phyloP scores from a whole-genome alignment of 2,113 vertebrate genomes.

The Castor canadensis region DNA sequence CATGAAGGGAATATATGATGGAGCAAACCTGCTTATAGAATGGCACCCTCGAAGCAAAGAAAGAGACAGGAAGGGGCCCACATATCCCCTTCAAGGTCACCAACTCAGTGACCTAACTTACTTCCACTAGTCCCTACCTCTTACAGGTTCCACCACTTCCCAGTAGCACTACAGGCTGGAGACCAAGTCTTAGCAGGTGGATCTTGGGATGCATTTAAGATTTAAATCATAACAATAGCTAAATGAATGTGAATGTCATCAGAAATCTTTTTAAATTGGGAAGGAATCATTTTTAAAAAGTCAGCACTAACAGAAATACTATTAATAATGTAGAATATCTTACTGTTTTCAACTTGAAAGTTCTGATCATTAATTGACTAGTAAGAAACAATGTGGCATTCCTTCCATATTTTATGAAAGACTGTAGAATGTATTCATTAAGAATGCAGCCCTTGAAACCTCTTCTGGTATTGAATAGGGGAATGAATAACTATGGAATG shows the following conservation, averaged over 20 bases:
- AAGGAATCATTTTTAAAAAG: not conserved
- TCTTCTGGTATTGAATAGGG: not conserved
- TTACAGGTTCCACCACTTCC: too few relatives aligned
- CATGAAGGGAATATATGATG: too few relatives aligned
- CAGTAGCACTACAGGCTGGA: too few relatives aligned
- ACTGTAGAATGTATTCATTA: not conserved
- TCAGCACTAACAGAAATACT: not conserved
- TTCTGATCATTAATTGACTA: not conserved
- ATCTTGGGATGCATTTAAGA: too few relatives aligned
- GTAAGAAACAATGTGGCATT: not conserved
- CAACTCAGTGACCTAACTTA: accelerated
- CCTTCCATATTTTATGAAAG: not conserved
- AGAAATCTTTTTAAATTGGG: not conserved
- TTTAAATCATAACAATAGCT: not conserved
- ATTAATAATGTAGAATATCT: not conserved
- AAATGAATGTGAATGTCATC: not conserved
- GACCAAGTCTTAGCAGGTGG: not conserved
- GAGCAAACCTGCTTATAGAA: not conserved
- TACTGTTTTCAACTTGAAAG: not conserved
- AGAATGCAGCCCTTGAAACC: not conserved
- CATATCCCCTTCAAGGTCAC: too few relatives aligned
- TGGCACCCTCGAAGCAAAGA: too few relatives aligned
- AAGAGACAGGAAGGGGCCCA: too few relatives aligned
- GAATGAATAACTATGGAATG: too few relatives aligned
- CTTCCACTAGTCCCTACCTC: too few relatives aligned